phyloP scores from a whole-genome alignment of 2,888 invertebrate genomes.

The Pyrgus malvae region DNA sequence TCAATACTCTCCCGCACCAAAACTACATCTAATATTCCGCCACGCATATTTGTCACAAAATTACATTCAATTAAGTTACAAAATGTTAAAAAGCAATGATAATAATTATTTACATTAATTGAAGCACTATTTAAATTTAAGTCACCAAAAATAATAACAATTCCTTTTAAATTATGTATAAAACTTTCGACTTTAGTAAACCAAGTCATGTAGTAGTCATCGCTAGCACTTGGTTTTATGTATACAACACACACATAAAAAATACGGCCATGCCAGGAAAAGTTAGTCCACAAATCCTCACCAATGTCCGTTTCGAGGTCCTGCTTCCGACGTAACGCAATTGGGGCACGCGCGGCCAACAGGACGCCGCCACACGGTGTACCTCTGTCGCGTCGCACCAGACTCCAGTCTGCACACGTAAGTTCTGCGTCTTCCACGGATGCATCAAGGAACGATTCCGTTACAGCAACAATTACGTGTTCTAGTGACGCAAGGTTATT shows the following conservation, averaged over 20 bases:
- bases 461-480: conserved; percentile 17
- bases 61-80: conserved; percentile 21
- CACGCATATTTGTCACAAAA: conserved; percentile 11
- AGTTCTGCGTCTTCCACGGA: conserved; percentile 27
- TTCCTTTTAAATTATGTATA: conserved; percentile 15
- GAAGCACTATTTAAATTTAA: conserved; percentile 23
- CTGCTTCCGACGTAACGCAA: conserved; percentile 11
- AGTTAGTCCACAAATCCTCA: conserved; percentile 30
- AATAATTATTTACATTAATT: conserved; percentile 16
- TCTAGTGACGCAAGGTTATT: conserved; percentile 6
- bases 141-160: conserved; percentile 26
- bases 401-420: conserved; percentile 15
- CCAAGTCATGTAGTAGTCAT: conserved; percentile 24
- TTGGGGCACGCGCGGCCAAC: conserved; percentile 19
- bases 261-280: conserved; percentile 9
- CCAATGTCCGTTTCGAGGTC: conserved; percentile 28
- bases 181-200: conserved; percentile 26
- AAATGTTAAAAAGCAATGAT: conserved; percentile 21
- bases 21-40: conserved; percentile 24
- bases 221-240: conserved; percentile 27
- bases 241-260: conserved; percentile 29
- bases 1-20: conserved; percentile 20
- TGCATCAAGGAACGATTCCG: conserved; percentile 24
- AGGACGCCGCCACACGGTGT: conserved; percentile 26
- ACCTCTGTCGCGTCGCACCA: conserved; percentile 28